Conservation (phyloP, 2,797 vertebrate species). For the Rhodeus uyekii region DNA sequence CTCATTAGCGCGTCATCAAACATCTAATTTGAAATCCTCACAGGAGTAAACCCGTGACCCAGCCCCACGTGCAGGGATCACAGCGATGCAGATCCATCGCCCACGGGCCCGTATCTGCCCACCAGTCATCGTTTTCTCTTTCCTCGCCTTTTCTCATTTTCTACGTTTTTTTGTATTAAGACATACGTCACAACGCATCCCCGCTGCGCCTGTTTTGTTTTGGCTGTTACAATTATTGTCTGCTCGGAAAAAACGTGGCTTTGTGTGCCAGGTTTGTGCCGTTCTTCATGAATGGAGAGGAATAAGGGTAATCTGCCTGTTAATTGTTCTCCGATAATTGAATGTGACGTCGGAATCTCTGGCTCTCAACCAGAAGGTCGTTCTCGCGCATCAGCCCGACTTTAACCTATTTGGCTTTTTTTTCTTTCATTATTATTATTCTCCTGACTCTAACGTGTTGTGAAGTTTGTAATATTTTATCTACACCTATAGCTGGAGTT, state of each 20-base stretch:
- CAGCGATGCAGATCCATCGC: conserved; percentile 1
- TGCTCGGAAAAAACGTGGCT: conserved; percentile 73
- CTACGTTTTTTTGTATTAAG: conserved; percentile 29
- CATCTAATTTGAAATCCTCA: conserved; percentile 35
- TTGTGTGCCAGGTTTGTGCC: conserved; percentile 71
- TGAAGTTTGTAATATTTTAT: neutral
- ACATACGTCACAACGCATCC: conserved; percentile 56
- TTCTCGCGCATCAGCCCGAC: conserved; percentile 59
- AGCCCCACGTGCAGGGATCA: conserved; percentile 18
- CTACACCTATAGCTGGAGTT: neutral
- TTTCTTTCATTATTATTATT: too few species aligned
- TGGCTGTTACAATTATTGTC: conserved; percentile 71
- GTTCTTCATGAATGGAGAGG: conserved; percentile 70
- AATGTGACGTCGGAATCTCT: conserved; percentile 89
- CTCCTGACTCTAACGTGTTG: neutral
- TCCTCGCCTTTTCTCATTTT: neutral
- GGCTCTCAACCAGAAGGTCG: conserved; percentile 71
- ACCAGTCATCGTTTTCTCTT: neutral
- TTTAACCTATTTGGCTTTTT: neutral
- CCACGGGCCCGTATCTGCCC: neutral
- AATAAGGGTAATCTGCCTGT: conserved; percentile 83
- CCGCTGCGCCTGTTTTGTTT: conserved; percentile 74
- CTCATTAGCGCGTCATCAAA: conserved; percentile 54
- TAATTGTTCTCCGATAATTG: conserved; percentile 96
- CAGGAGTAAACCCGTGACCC: conserved; percentile 46